These are phyloP conservation scores for Drosophila micromelanica DNA, from an alignment of 1,140 invertebrate genomes.

Conservation along the genomic window DNA sequence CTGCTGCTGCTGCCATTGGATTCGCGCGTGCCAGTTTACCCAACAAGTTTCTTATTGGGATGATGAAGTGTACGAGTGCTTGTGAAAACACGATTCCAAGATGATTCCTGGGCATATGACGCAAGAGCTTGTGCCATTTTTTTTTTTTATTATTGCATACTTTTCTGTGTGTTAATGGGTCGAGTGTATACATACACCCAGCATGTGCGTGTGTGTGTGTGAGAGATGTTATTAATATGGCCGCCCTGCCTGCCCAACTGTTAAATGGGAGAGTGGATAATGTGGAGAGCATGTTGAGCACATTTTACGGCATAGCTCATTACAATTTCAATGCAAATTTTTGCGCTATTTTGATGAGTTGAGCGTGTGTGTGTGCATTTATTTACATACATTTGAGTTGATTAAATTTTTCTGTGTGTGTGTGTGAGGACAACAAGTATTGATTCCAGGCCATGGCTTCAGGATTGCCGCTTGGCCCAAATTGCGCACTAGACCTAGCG, in stretches of 20 bases:
- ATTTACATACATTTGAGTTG: slow-evolving; percentile 78
- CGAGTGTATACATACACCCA: slow-evolving; percentile 26
- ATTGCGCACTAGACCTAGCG: slow-evolving; percentile 49
- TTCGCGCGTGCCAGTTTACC: slow-evolving; percentile 39
- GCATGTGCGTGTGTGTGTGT: slow-evolving; percentile 6
- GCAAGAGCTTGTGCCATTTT: slow-evolving; percentile 58
- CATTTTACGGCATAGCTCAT: slow-evolving; percentile 74
- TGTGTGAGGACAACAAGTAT: slow-evolving; percentile 68
- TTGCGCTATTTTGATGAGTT: slow-evolving; percentile 28
- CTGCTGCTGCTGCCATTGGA: slow-evolving; percentile 31
- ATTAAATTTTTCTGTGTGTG: slow-evolving; percentile 64
- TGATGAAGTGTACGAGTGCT: slow-evolving; percentile 26
- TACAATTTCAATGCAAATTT: slow-evolving; percentile 79
- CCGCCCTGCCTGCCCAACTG: slow-evolving; percentile 3
- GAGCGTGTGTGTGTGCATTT: slow-evolving; percentile 31
- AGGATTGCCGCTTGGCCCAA: slow-evolving; percentile 56
- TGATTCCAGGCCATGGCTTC: slow-evolving; percentile 63
- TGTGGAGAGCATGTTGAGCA: slow-evolving; percentile 43
- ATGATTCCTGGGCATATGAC: slow-evolving; percentile 60
- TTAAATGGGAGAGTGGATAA: slow-evolving; percentile 3
- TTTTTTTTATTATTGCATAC: slow-evolving; percentile 75
- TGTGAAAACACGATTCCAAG: slow-evolving; percentile 32
- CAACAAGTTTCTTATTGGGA: slow-evolving; percentile 79
- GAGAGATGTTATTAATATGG: slow-evolving; percentile 48
- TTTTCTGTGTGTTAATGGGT: slow-evolving; percentile 77